These are phyloP conservation scores for Catocala nupta DNA, from an alignment of 2,888 invertebrate genomes.

Conservation along the genomic window DNA sequence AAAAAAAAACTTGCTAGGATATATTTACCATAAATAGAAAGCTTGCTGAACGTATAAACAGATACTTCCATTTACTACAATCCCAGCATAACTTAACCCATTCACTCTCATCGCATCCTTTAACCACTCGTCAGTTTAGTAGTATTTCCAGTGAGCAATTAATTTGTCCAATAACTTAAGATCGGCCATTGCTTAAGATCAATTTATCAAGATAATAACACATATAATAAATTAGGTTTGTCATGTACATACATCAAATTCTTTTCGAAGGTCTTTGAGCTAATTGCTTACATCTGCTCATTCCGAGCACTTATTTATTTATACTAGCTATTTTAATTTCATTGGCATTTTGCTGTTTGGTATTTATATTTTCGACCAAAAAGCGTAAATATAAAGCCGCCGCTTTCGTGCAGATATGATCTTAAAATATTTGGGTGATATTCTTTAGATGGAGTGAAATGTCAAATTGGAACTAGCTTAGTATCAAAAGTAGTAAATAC, in stretches of 20 bases:
- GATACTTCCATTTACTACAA: no score
- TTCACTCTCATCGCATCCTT: no score
- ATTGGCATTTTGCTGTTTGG: background rate
- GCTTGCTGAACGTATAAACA: no score
- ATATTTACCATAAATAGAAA: no score
- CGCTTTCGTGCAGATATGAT: background rate
- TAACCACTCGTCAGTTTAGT: no score
- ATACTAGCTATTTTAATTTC: background rate
- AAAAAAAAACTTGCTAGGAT: no score
- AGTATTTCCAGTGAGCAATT: background rate
- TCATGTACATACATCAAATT: slow-evolving; percentile 18
- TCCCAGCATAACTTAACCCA: no score
- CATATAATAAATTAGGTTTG: slow-evolving; percentile 8
- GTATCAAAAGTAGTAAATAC: no score
- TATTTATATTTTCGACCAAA: background rate
- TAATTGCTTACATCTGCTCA: slow-evolving; percentile 17
- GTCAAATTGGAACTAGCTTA: no score
- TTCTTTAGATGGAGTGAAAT: no score
- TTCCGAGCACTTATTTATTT: slow-evolving; percentile 10
- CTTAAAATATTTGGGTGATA: no score
- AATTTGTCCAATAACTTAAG: background rate
- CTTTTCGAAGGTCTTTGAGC: slow-evolving; percentile 1
- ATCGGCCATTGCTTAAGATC: slow-evolving; percentile 3
- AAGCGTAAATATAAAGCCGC: background rate
- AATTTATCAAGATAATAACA: slow-evolving; percentile 10